Conservation (phyloP, 2,797 vertebrate species). For the Arremon aurantiirostris region DNA sequence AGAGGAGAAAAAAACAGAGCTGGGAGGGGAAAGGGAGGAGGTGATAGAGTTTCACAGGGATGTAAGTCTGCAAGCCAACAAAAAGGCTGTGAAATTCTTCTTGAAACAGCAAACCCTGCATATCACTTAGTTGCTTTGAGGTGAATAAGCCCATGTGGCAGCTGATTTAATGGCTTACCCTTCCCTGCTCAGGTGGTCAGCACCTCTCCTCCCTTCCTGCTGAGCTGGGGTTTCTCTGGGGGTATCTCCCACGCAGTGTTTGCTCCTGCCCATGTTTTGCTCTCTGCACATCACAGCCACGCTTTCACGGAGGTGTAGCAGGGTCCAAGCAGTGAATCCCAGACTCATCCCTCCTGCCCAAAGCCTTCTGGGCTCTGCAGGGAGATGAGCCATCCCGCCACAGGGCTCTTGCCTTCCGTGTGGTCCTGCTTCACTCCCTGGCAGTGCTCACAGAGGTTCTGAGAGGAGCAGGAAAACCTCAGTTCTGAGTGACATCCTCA, state of each 20-base stretch:
- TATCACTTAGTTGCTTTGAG: background rate
- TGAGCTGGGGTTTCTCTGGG: background rate
- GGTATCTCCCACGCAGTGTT: accelerated
- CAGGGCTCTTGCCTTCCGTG: accelerated
- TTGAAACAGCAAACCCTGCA: background rate
- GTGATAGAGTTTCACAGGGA: background rate
- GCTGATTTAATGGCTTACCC: background rate
- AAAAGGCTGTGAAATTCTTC: background rate
- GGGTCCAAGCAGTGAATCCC: background rate
- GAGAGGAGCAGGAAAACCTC: background rate
- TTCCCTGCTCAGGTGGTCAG: background rate
- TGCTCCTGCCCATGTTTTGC: background rate
- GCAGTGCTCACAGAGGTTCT: background rate
- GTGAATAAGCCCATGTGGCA: background rate
- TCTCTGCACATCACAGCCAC: background rate
- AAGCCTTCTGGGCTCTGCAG: background rate
- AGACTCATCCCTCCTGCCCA: accelerated
- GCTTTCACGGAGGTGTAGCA: background rate
- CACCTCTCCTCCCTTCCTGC: background rate
- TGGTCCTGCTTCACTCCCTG: background rate
- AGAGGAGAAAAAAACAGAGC: background rate
- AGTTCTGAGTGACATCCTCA: background rate
- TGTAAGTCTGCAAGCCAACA: background rate
- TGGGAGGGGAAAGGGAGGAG: background rate
- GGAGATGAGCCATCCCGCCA: accelerated